Percentiles rank a stretch among this genome's conserved stretches.
These are phyloP conservation scores for Ptyas mucosa DNA, from an alignment of 2,113 vertebrate species.

Conservation along the genomic window DNA sequence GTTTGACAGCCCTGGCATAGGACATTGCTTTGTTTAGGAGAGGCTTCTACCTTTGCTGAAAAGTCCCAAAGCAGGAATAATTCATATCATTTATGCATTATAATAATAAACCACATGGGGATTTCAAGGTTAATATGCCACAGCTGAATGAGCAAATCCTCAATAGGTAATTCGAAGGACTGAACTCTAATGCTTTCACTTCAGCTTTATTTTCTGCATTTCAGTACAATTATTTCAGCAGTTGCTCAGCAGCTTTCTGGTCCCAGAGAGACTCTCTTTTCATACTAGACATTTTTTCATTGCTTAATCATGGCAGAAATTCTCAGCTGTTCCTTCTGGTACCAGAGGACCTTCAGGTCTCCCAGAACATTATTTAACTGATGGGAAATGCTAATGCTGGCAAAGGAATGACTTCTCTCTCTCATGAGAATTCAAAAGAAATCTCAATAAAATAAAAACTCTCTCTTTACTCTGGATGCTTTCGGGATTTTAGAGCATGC, in stretches of 20 bases:
- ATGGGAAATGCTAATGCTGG: slow-evolving; percentile 22
- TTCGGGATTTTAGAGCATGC: not conserved
- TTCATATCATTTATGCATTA: slow-evolving; percentile 16
- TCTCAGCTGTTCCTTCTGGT: slow-evolving; percentile 1
- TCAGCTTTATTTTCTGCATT: slow-evolving; percentile 19
- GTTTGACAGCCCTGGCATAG: not conserved
- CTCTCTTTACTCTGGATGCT: slow-evolving; percentile 14
- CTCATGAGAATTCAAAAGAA: slow-evolving; percentile 32
- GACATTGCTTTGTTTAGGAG: not conserved
- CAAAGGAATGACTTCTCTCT: slow-evolving; percentile 28
- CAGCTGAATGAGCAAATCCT: slow-evolving; percentile 20
- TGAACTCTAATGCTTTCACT: slow-evolving; percentile 18
- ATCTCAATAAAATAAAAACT: not conserved
- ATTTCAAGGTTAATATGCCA: slow-evolving; percentile 28
- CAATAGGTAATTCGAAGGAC: slow-evolving; percentile 23
- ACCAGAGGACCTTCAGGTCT: slow-evolving; percentile 28
- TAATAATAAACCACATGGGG: slow-evolving; percentile 4
- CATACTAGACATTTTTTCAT: slow-evolving; percentile 18
- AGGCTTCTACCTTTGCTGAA: not conserved
- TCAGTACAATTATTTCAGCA: slow-evolving; percentile 32
- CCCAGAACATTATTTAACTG: slow-evolving; percentile 28
- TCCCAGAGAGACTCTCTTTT: slow-evolving; percentile 30
- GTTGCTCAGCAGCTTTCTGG: slow-evolving; percentile 24
- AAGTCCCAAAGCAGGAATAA: slow-evolving; percentile 21
- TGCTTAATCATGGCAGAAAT: slow-evolving; percentile 14